Evolutionary conservation across 2,797 vertebrate genomes (phyloP), one percentile per base, ranked within the genome.

Genomic region (Limnodromus scolopaceus): DNA sequence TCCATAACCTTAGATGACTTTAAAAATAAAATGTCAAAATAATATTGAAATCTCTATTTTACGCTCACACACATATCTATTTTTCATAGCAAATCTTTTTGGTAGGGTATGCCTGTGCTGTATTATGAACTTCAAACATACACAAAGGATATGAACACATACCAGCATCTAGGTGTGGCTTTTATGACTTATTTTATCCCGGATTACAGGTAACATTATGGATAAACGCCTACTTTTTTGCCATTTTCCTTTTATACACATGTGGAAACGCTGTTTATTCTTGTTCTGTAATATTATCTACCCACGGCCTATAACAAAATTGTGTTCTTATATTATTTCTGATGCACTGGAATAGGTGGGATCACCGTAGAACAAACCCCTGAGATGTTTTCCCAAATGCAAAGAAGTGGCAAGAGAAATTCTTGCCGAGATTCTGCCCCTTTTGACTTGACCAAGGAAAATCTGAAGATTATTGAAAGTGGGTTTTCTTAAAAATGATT

Each of bases 1-100:
- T 97, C 94, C 84, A 96, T 76, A 97, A 97, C 89, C 94, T 96
- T 80, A 97, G 61, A 86, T 92, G 88, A 87, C 90, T 97, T 92
- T 39, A 82, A 96, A 94, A 87, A 65, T 3, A 95, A 97, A 96
- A 95, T 57, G 78, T 81, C 95, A 97, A 94, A 92, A 92, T 91
- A 96, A 96, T 92, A 92, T 5, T 58, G 60, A 94, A 91, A 93
- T 91, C 54, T 96, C 85, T 91, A 84, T 85, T 96, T 96, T 69
- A n/a, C 60, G 63, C 80, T 81, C 57, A 54, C 64, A 85, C 45
- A 87, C 48, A 13, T 41, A 88, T 72, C 93, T 89, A 88, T 96
- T 92, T 96, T 96, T 88, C 53, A 63, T 18, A 68, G 76, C 78
- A 81, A 49, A 89, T n/a, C 74, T 86, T 76, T 92, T 61, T 70